Evolutionary conservation across 2,113 vertebrate species (phyloP).

Genomic region (Corydoras maculifer): DNA sequence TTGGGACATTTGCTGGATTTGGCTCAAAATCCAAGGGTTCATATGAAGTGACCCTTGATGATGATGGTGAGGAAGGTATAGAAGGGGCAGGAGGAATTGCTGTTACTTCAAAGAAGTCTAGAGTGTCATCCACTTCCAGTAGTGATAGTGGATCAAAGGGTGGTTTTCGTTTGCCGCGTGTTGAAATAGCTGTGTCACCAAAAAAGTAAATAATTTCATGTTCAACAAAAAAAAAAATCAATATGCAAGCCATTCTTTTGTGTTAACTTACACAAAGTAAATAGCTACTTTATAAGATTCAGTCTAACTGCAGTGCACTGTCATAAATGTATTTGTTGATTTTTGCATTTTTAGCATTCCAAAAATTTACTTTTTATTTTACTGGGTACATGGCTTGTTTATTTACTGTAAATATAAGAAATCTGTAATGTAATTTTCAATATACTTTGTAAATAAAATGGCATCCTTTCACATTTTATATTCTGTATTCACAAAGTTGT

Average conservation of each 20-base stretch:
- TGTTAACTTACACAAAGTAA: conserved; percentile 11
- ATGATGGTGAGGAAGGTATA: conserved; percentile 62
- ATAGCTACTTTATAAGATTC: conserved; percentile 31
- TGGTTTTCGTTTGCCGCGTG: conserved; percentile 65
- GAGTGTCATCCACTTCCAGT: conserved; percentile 80
- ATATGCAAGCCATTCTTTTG: conserved; percentile 27
- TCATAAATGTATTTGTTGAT: conserved; percentile 13
- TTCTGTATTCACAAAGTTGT: conserved; percentile 50
- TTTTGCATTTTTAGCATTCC: conserved; percentile 15
- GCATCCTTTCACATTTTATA: conserved; percentile 48
- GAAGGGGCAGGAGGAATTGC: conserved; percentile 61
- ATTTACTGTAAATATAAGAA: conserved; percentile 73
- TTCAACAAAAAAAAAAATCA: conserved; percentile 33
- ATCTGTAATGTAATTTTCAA: conserved; percentile 68
- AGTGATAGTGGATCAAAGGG: conserved; percentile 76
- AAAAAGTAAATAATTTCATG: conserved; percentile 67
- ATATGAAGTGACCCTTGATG: conserved; percentile 83
- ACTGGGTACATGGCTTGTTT: conserved; percentile 50
- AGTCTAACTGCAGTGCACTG: conserved; percentile 32
- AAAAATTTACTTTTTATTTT: conserved; percentile 30
- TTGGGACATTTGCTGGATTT: conserved; percentile 90
- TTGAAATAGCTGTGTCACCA: conserved; percentile 74
- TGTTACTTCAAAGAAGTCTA: conserved; percentile 67
- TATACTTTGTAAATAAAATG: conserved; percentile 64
- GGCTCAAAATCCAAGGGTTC: conserved; percentile 85